phyloP scores from a whole-genome alignment of 1,140 invertebrate genomes.

The Heliconius melpomene region DNA sequence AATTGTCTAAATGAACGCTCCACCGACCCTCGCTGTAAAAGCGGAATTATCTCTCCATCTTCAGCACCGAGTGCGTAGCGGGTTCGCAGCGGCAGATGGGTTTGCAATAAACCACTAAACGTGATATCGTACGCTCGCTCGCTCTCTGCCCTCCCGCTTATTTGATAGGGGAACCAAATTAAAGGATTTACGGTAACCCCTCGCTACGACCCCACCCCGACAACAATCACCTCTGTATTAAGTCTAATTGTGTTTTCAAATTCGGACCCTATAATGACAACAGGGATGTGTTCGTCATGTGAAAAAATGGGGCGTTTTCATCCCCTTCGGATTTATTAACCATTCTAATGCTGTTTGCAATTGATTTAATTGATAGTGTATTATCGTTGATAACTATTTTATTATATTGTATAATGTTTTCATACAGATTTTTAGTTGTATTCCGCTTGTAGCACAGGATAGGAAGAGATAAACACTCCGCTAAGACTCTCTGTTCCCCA shows the following conservation, averaged over 20 bases:
- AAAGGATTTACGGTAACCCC: conserved; percentile 79
- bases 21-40: conserved; percentile 65
- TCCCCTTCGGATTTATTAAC: conserved; percentile 71
- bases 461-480: too few species aligned
- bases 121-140: conserved; percentile 71
- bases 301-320: conserved; percentile 71
- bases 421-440: background rate
- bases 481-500: too few species aligned
- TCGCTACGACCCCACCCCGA: conserved; percentile 69
- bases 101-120: conserved; percentile 81
- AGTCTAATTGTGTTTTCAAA: conserved; percentile 81
- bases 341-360: conserved; percentile 48
- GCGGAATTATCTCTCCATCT: conserved; percentile 79
- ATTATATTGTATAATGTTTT: background rate
- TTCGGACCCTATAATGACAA: conserved; percentile 73
- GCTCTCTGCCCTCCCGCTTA: conserved; percentile 71
- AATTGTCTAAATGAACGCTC: conserved; percentile 73
- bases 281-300: conserved; percentile 60
- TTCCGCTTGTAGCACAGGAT: background rate
- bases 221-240: conserved; percentile 81
- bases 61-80: conserved; percentile 30
- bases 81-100: conserved; percentile 71
- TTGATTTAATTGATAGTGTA: conserved; percentile 31
- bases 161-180: conserved; percentile 80
- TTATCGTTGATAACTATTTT: background rate